Conservation (phyloP, 2,113 vertebrate genomes). For the Lycaon pictus region DNA sequence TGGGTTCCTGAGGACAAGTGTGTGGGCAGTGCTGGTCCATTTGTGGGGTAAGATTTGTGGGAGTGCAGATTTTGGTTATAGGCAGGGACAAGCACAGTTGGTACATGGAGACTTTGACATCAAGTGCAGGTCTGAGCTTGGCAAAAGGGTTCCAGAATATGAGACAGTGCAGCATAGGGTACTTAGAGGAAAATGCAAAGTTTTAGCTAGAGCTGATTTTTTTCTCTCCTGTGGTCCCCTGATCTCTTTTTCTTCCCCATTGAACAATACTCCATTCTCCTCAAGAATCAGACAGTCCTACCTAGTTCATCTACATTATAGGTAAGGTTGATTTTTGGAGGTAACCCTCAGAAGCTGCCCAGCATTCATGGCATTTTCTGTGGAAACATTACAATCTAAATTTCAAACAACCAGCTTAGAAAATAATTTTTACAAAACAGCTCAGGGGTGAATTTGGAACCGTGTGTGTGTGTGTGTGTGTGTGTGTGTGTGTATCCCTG, state of each 20-base stretch:
- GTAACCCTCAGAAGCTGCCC: not conserved
- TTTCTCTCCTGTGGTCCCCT: not conserved
- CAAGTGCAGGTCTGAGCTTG: not conserved
- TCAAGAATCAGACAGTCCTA: not conserved
- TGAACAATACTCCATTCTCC: not conserved
- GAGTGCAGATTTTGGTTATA: not conserved
- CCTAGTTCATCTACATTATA: not conserved
- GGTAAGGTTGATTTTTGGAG: not conserved
- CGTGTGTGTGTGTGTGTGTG: not conserved
- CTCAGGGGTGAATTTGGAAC: slow-evolving; percentile 39
- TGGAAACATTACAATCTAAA: slow-evolving; percentile 42
- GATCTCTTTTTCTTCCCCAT: not conserved
- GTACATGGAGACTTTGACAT: not conserved
- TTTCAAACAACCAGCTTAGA: slow-evolving; percentile 57
- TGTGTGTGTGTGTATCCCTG: not conserved
- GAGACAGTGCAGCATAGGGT: not conserved
- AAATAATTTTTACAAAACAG: slow-evolving; percentile 58
- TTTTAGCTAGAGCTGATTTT: not conserved
- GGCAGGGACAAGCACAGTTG: not conserved
- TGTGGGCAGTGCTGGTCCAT: not conserved
- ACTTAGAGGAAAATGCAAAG: not conserved
- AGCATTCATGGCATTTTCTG: not conserved
- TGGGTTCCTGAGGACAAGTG: not conserved
- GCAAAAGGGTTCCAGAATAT: not conserved
- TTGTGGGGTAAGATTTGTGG: not conserved